A percentile compares a stretch with the other conserved stretches of the same genome.
Conservation (phyloP, 2,113 vertebrate species). For the Onychorhynchus coronatus region DNA sequence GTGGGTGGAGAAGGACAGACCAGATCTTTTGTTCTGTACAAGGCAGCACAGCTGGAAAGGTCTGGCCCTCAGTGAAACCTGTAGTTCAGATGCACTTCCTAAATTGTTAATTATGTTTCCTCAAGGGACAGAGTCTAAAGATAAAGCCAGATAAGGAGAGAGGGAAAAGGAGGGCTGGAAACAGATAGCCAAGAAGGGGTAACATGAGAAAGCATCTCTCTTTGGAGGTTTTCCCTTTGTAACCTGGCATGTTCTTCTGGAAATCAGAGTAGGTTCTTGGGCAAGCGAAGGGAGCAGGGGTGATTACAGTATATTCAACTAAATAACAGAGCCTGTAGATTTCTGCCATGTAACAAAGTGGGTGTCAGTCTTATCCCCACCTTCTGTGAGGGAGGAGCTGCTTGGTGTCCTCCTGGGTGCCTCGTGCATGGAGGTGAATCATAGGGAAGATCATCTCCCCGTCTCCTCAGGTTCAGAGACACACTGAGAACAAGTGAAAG, state of each 20-base stretch:
- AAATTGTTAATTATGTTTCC: neutral
- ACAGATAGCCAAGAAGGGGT: neutral
- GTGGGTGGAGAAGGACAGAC: neutral
- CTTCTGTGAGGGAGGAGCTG: neutral
- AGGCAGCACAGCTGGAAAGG: neutral
- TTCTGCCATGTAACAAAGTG: neutral
- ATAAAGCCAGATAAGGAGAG: neutral
- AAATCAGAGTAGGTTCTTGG: neutral
- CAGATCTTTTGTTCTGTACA: neutral
- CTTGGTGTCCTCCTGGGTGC: neutral
- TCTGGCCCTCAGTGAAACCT: neutral
- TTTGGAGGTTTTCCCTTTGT: neutral
- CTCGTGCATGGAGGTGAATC: rapidly evolving
- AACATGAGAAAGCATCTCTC: rapidly evolving
- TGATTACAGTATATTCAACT: neutral
- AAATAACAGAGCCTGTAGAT: neutral
- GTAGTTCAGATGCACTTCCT: neutral
- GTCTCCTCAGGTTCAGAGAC: neutral
- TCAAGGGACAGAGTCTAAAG: neutral
- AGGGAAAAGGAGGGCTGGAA: neutral
- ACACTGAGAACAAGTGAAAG: neutral
- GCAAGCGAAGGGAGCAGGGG: neutral
- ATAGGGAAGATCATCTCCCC: neutral
- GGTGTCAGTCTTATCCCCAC: no score
- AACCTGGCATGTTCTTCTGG: neutral